Evolutionary conservation across 2,888 invertebrate species (phyloP), one percentile per base, ranked within the genome.

Genomic region (Acronicta leporina): DNA sequence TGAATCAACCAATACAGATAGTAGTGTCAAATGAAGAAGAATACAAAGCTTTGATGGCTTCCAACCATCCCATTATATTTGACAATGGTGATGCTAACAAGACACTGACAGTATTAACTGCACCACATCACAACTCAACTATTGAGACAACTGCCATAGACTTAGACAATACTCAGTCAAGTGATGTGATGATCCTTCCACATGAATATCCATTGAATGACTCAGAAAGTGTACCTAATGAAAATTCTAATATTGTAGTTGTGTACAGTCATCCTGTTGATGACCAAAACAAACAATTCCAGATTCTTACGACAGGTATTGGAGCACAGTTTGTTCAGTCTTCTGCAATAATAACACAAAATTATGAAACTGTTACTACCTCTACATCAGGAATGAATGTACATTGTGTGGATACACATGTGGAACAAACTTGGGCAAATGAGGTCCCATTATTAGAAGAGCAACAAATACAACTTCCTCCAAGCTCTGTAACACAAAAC

Each of bases 231-330:
- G 92, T 94, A 54, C 73, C 91, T 41, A 78, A 86, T 57, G 95
- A 95, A 64, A 95, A 95, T 84, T 95, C 95, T 1, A 96, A 96
- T 75, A 96, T 96, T 81, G 96, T 96, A 13, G 96, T 96, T 47
- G 92, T 96, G 15, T 96, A 96, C 75, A 96, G 96, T 83, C 95
- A 96, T 81, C 95, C 95, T 44, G 92, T 95, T 38, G 94, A 95
- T 79, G 94, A 94, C 58, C 92, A 94, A 82, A 94, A 91, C 78
- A 95, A 95, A 73, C 95, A 95, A 78, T 96, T 90, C 74, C 85
- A 95, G 91, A 80, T 94, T 41, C 83, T 92, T 47, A 87, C 91
- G 51, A 84, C 91, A 64, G 89, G 90, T 47, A 81, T 92, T 64
- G 89, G 84, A 50, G 75, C 89, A 53, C 92, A 93, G 63, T 92